Evolutionary conservation across 2,888 invertebrate species (phyloP), one percentile per base, ranked within the genome.

Genomic region (Drosophila rubida): DNA sequence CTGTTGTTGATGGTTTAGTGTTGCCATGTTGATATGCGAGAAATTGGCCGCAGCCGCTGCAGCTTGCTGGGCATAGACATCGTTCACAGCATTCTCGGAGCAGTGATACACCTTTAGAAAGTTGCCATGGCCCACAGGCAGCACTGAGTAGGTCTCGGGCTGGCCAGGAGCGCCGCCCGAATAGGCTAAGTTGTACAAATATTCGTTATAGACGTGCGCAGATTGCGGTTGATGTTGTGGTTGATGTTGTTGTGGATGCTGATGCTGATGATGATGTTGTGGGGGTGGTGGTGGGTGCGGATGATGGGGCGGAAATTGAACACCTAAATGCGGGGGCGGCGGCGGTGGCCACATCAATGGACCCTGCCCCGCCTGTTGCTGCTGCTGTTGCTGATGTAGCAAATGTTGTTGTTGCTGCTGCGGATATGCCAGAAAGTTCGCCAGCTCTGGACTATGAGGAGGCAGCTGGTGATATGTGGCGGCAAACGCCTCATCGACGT

Each of bases 71-170:
- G 66, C 80, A 5, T 74, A 70, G 19, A 76, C 61, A 51, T 86
- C 85, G 23, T 67, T 83, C 8, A 74, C 69, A 4, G 78, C 66
- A 58, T 87, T 90, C 55, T 91, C 91, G 6, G 89, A 75, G 49
- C 89, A 90, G 68, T 91, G 92, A 68, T 92, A 92, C 0, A 92
- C 90, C 76, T 92, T 92, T 1, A 92, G 76, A 58, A 91, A 92
- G 55, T 91, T 91, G 0, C 91, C 92, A 66, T 90, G 90, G 0
- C 92, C 92, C 1, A 92, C 91, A 1, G 91, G 90, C 49, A 91
- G 72, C 30, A 92, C 91, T 0, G 91, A 91, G 58, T 91, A 92
- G 5, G 91, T 89, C 75, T 91, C 92, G 23, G 91, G 85, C 54
- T 86, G 89, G 0, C 77, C 85, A 11, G 51, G 65, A 42, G 73